Conservation (phyloP, 2,888 invertebrate genomes). For the Incurvaria masculella region DNA sequence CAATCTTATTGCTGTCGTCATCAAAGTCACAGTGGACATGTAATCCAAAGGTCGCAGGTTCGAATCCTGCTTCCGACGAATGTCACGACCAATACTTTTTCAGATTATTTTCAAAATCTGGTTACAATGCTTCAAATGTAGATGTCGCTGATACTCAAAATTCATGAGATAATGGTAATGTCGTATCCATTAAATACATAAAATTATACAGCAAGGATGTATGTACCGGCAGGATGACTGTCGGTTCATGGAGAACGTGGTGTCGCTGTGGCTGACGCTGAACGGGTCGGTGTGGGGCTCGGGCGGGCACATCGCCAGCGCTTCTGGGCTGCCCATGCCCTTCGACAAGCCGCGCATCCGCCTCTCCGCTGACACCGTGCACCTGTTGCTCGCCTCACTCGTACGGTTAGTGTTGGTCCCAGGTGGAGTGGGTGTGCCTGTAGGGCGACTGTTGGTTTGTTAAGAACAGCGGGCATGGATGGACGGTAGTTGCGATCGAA, state of each 20-base stretch:
- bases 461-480: slow-evolving; percentile 85
- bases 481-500: too few relatives aligned
- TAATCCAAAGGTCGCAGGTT: too few relatives aligned
- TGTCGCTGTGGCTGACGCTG: slow-evolving; percentile 84
- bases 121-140: too few relatives aligned
- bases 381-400: slow-evolving; percentile 34
- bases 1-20: too few relatives aligned
- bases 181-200: too few relatives aligned
- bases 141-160: too few relatives aligned
- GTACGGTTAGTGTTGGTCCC: slow-evolving; percentile 30
- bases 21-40: background rate
- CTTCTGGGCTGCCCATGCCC: slow-evolving; percentile 32
- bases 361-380: slow-evolving; percentile 44
- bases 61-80: too few relatives aligned
- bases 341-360: slow-evolving; percentile 46
- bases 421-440: too few relatives aligned
- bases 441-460: slow-evolving; percentile 72
- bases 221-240: slow-evolving; percentile 60
- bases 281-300: slow-evolving; percentile 61
- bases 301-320: slow-evolving; percentile 13
- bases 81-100: too few relatives aligned
- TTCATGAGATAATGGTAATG: slow-evolving; percentile 3
- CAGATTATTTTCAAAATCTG: too few relatives aligned
- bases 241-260: slow-evolving; percentile 76
- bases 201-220: too few relatives aligned